Evolutionary conservation across 2,113 vertebrate species (phyloP).

Genomic region (Epinephelus fuscoguttatus): DNA sequence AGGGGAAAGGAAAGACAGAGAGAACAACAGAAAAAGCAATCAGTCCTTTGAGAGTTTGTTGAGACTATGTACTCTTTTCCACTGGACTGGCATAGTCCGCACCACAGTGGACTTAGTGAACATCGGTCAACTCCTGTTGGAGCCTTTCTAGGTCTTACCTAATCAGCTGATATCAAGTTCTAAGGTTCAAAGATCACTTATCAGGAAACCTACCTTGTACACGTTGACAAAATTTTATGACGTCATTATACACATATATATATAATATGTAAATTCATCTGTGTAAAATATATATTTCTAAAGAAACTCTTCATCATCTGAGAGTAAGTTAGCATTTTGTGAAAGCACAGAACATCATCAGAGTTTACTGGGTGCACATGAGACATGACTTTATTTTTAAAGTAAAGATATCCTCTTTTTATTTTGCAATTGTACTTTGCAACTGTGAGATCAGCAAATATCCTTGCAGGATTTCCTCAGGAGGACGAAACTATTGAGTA

Average conservation of each 20-base stretch:
- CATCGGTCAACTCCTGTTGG: background rate
- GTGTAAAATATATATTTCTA: background rate
- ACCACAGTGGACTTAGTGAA: slow-evolving; percentile 10
- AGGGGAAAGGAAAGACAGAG: background rate
- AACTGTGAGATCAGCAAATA: slow-evolving; percentile 74
- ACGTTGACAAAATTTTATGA: slow-evolving; percentile 15
- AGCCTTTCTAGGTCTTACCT: slow-evolving; percentile 22
- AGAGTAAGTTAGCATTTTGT: background rate
- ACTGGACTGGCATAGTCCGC: background rate
- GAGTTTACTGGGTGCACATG: background rate
- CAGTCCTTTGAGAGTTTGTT: background rate
- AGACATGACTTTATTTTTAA: slow-evolving; percentile 16
- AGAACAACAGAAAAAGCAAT: background rate
- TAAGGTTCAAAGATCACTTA: slow-evolving; percentile 37
- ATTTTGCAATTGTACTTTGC: slow-evolving; percentile 60
- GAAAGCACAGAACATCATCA: background rate
- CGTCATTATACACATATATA: background rate
- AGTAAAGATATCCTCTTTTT: slow-evolving; percentile 56
- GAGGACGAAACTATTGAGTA: slow-evolving; percentile 68
- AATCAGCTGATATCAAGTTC: slow-evolving; percentile 26
- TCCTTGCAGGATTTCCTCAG: slow-evolving; percentile 62
- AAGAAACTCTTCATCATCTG: background rate
- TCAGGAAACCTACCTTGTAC: slow-evolving; percentile 2
- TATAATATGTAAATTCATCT: background rate
- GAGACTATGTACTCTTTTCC: background rate